Percentiles rank a stretch among this genome's conserved stretches.
phyloP scores from a whole-genome alignment of 2,113 vertebrate genomes.

The Gulo gulo region DNA sequence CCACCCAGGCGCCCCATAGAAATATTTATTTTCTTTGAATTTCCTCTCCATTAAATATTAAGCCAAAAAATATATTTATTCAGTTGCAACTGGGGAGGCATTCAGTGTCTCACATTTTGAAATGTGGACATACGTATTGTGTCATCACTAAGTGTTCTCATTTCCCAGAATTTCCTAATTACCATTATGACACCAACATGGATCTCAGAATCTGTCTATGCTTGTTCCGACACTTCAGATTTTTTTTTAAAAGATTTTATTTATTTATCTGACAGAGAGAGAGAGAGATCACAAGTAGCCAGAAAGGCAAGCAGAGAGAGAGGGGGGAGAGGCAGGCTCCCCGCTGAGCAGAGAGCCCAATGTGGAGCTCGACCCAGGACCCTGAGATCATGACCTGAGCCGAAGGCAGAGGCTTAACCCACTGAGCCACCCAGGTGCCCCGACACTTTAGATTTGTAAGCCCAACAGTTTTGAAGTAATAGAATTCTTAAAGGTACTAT shows the following conservation, averaged over 20 bases:
- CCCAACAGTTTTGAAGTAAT: background rate
- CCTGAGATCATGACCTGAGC: too few species aligned
- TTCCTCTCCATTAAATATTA: background rate
- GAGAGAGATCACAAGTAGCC: too few species aligned
- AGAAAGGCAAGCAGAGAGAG: too few species aligned
- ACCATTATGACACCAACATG: too few species aligned
- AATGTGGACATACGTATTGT: background rate
- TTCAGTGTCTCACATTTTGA: background rate
- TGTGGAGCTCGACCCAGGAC: too few species aligned
- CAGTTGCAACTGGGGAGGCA: rapidly evolving
- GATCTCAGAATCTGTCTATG: background rate
- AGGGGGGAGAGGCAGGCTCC: too few species aligned
- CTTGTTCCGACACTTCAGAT: background rate
- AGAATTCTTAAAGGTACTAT: background rate
- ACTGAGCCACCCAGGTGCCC: too few species aligned
- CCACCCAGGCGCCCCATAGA: background rate
- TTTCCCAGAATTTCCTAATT: background rate
- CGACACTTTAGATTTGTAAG: background rate
- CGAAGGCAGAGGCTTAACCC: too few species aligned
- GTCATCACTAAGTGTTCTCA: background rate
- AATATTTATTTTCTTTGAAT: background rate
- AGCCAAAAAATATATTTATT: background rate
- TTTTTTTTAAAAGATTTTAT: background rate
- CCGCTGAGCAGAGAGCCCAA: too few species aligned
- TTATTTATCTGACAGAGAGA: too few species aligned